Percentiles rank a stretch among this genome's conserved stretches.
phyloP scores from a whole-genome alignment of 1,140 invertebrate genomes.

The Eciton burchellii region DNA sequence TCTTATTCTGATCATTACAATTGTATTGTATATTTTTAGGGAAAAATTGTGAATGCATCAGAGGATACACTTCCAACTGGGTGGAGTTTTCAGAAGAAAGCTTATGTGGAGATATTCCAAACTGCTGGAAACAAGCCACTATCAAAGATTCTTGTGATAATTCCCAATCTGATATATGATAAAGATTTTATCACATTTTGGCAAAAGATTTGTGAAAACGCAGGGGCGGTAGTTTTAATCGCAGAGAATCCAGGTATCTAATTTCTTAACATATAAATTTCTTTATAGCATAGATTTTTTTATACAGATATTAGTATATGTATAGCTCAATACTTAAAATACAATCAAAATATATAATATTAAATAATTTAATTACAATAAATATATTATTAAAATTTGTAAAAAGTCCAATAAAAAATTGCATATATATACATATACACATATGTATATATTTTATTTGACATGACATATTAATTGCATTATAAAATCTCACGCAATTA shows the following conservation, averaged over 20 bases:
- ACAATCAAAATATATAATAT: no score
- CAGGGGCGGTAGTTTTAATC: conserved; percentile 85
- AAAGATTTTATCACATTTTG: conserved; percentile 86
- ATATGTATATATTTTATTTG: no score
- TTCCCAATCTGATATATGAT: conserved; percentile 84
- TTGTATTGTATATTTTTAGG: conserved; percentile 65
- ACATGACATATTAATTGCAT: background rate
- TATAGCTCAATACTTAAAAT: no score
- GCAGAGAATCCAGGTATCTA: conserved; percentile 79
- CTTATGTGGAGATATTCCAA: conserved; percentile 85
- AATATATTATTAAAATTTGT: no score
- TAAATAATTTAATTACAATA: no score
- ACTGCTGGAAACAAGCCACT: conserved; percentile 85
- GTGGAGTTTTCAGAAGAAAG: conserved; percentile 84
- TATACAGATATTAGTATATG: no score
- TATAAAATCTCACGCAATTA: background rate
- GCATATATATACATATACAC: no score
- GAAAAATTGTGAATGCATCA: conserved; percentile 79
- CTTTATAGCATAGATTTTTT: background rate
- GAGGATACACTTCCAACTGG: conserved; percentile 85
- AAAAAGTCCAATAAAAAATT: no score
- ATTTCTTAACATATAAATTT: background rate
- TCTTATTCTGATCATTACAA: conserved; percentile 1
- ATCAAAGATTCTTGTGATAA: conserved; percentile 84
- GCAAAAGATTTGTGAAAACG: conserved; percentile 86